Evolutionary conservation across 2,888 invertebrate genomes (phyloP).

Genomic region (Cheiracanthium punctorium): DNA sequence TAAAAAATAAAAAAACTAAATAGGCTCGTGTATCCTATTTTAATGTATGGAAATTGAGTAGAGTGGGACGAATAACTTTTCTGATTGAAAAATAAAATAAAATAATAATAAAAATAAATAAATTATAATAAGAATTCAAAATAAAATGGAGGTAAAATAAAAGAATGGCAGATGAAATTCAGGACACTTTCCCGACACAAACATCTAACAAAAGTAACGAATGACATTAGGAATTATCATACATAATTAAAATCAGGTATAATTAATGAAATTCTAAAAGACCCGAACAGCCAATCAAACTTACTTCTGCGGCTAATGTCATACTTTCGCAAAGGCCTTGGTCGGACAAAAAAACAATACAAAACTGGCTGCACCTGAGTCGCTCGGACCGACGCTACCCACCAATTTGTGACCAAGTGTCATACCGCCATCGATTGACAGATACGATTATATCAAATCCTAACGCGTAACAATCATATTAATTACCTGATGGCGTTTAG

Average conservation of each 20-base stretch:
- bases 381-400: not conserved
- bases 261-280: not conserved
- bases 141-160: too few species aligned
- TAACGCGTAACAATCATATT: constrained; percentile 7
- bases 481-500: not conserved
- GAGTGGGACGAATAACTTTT: too few species aligned
- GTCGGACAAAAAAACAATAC: not conserved
- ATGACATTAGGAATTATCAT: not conserved
- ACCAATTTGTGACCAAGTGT: constrained; percentile 13
- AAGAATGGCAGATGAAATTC: not conserved
- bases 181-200: not conserved
- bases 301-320: not conserved
- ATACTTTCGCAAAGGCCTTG: not conserved
- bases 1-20: too few species aligned
- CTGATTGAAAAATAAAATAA: too few species aligned
- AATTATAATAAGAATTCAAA: too few species aligned
- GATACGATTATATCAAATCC: constrained; percentile 8
- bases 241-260: not conserved
- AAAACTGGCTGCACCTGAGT: not conserved
- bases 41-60: too few species aligned
- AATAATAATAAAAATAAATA: too few species aligned
- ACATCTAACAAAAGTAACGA: not conserved
- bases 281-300: not conserved
- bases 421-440: not conserved
- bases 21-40: too few species aligned